Percentiles rank a stretch among this genome's conserved stretches.
These are phyloP conservation scores for Cyclophora punctaria DNA, from an alignment of 2,888 invertebrate species.

Conservation along the genomic window DNA sequence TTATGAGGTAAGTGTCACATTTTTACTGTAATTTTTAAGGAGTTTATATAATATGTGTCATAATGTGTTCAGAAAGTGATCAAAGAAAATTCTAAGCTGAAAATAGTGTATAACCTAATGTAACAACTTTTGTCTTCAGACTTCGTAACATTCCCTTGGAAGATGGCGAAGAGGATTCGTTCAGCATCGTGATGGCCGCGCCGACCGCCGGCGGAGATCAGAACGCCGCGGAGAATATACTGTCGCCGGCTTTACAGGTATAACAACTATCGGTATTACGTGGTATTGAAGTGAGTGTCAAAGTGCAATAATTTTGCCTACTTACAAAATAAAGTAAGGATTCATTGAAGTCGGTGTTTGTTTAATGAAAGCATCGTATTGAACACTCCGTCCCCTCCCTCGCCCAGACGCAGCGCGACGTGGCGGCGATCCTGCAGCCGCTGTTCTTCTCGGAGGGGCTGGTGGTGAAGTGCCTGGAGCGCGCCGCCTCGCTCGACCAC, in stretches of 20 bases:
- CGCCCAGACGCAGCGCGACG: constrained; percentile 87
- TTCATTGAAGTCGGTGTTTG: no score
- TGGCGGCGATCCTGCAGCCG: constrained; percentile 88
- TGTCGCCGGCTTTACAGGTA: constrained; percentile 88
- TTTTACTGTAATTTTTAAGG: not conserved
- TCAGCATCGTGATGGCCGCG: constrained; percentile 75
- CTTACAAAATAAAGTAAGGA: no score
- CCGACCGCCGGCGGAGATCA: constrained; percentile 74
- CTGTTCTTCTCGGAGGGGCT: constrained; percentile 94
- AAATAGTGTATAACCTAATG: not conserved
- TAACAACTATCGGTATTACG: not conserved
- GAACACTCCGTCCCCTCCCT: no score
- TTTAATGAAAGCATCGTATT: no score
- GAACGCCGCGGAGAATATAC: constrained; percentile 81
- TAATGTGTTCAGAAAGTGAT: constrained; percentile 1
- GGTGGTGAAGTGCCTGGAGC: constrained; percentile 93
- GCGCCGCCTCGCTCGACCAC: constrained; percentile 94
- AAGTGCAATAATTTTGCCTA: no score
- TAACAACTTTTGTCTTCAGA: constrained; percentile 41
- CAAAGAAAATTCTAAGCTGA: not conserved
- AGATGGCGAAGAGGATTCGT: constrained; percentile 89
- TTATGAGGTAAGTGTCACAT: constrained; percentile 70
- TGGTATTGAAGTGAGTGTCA: no score
- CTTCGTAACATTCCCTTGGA: constrained; percentile 91
- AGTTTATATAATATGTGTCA: not conserved